These are phyloP conservation scores for Trisateles emortualis DNA, from an alignment of 2,888 invertebrate species.

Conservation along the genomic window DNA sequence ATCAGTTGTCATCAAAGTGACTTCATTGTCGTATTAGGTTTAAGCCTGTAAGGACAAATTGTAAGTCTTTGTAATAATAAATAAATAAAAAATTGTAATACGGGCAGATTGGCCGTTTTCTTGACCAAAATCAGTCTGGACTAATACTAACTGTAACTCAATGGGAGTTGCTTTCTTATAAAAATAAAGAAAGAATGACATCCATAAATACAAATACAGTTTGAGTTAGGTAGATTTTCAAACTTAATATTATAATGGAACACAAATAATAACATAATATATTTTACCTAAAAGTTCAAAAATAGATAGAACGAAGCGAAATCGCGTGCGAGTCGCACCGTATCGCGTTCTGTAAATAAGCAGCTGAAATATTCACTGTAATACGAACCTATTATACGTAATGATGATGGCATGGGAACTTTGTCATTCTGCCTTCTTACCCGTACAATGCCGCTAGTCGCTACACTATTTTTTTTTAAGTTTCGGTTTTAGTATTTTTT, in stretches of 20 bases:
- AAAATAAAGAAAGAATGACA: too few relatives aligned
- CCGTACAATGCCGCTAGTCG: constrained; percentile 20
- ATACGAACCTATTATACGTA: constrained; percentile 76
- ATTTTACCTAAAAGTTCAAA: constrained; percentile 17
- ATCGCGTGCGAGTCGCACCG: constrained; percentile 67
- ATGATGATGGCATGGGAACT: constrained; percentile 82
- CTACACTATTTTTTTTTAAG: constrained; percentile 39
- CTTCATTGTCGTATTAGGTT: too few relatives aligned
- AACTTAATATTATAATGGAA: not conserved
- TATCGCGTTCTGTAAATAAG: constrained; percentile 74
- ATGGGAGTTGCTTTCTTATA: too few relatives aligned
- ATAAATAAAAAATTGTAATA: too few relatives aligned
- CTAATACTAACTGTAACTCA: too few relatives aligned
- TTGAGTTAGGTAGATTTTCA: not conserved
- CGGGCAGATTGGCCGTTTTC: too few relatives aligned
- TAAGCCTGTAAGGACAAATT: too few relatives aligned
- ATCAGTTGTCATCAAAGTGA: too few relatives aligned
- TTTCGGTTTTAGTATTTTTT: constrained; percentile 25
- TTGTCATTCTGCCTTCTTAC: constrained; percentile 62
- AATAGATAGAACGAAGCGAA: constrained; percentile 34
- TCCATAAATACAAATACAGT: too few relatives aligned
- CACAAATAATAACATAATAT: constrained; percentile 12
- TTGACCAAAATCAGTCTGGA: too few relatives aligned
- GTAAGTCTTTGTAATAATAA: too few relatives aligned
- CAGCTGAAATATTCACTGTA: constrained; percentile 80